Evolutionary conservation across 1,140 invertebrate genomes (phyloP), one percentile per base, ranked within the genome.

Genomic region (Leptinotarsa lineolata): DNA sequence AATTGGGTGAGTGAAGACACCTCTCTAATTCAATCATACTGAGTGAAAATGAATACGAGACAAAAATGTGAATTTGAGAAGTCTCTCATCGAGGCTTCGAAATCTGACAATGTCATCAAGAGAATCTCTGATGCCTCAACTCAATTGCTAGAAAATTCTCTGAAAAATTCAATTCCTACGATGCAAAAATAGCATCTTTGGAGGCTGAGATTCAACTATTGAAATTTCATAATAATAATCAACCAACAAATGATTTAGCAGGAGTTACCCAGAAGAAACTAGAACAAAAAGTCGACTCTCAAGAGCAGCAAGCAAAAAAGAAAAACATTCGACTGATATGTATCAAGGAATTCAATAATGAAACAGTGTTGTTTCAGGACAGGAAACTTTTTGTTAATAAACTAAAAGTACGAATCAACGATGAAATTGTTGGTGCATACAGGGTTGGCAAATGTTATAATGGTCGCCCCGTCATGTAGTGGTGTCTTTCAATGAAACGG

Each of bases 51-150:
- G 30, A 16, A 11, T 30, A 67, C 30, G n/a, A 67, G 30, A 67
- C 65, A 24, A 67, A 67, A 67, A 67, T 67, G 1, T 67, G 65
- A 67, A 39, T 67, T 67, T n/a, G 65, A 45, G 39, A 67, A 67
- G 39, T 67, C 65, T 67, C 39, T 67, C 21, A 67, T 67, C 39
- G 65, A 67, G n/a, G 65, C 30, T 39, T n/a, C 24, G n/a, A 45
- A 67, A 67, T 67, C 65, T 67, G 65, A 67, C 22, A 67, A 67
- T 67, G 65, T 67, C 39, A 67, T 67, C 65, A 67, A 45, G 30
- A 3, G 30, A 66, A 66, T 66, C 21, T 67, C 65, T 24, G 15
- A 67, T 67, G 65, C 65, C 65, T 45, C 65, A 4, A 45, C 39
- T 16, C 65, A 22, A 67, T 67, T 30, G 30, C 12, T 11, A 67